Base-by-base conservation (phyloP, 2,888 invertebrate species). In the Caenorhabditis wallacei region DNA sequence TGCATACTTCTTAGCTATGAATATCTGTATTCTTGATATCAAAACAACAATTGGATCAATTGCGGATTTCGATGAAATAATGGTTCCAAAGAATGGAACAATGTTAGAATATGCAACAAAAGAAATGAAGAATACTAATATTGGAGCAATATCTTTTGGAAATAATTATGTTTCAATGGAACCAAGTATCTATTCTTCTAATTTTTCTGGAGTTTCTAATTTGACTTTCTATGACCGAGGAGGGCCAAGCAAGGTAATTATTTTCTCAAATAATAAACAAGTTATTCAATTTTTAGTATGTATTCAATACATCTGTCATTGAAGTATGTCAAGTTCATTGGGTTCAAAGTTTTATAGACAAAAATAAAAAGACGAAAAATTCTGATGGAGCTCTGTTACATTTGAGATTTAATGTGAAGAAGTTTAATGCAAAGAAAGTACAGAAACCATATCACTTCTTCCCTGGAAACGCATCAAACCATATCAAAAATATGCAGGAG, bases 31-130 rank as follows among this genome's bases (percentile, higher is more conserved):
- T 18, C 59, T 85, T 7, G 75, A 85, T 24, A 79, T 78, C 18
- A 75, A 61, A 48, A 80, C 85, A 5, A 59, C 78, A 11, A 69
- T 84, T 24, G 85, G 72, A 22, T 70, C 84, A 5, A n/a, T 84
- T 0, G 86, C 85, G 0, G 88, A 88, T 46, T 76, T 88, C 40
- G 88, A 88, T 63, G 88, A 88, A 57, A 61, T 88, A 7, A 59
- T 80, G 51, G 80, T 72, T 2, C 66, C 71, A 0, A 20, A 22
- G 7, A 59, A 68, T 1, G 66, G 71, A 4, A 53, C 53, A 0
- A 16, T 64, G 22, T 13, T 80, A 20, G 72, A 72, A 24, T 80
- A 68, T 59, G 71, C 59, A 1, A 18, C 43, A 18, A 40, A 26
- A 2, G 57, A 59, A 13, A 71, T 66, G 66, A 43, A 48, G 5